Base-by-base conservation (phyloP, 2,113 vertebrate species). In the Sylvia atricapilla region DNA sequence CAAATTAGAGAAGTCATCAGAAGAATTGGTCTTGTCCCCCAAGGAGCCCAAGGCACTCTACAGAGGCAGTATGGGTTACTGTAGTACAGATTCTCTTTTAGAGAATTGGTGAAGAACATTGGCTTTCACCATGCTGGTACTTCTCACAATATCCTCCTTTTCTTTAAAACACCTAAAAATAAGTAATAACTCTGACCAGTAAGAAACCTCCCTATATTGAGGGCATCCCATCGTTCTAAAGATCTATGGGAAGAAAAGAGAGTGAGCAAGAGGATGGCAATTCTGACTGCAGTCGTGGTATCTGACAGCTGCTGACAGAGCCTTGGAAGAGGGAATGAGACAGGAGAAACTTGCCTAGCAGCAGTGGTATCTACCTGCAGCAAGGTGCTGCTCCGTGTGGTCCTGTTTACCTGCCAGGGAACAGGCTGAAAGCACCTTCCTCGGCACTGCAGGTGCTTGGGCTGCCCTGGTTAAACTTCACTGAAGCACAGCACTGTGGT, bases 351-450 rank as follows among this genome's bases (percentile, higher is more conserved):
- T 46, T 85, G 33, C 35, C n/a, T 31, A 24, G 67, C 58, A 74
- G 56, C 52, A 76, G 17, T 15, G 23, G 5, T 28, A 72, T 50
- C 17, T 9, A 37, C 23, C 59, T 76, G n/a, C 62, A 64, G 76
- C 28, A 47, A 68, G 5, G 33, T 52, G 41, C 41, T 2, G 1
- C 21, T 39, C n/a, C 0, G 0, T 23, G 7, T 12, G 33, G n/a
- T 50, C 37, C 72, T 17, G 27, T 60, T 55, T 60, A 33, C 44
- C 68, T 58, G 30, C 21, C 53, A 53, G 70, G 56, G 56, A 90
- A 25, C 19, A 63, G 23, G 20, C 7, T 70, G 74, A 59, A 88
- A 41, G 39, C 39, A 47, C 21, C 27, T 67, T 39, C n/a, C 31
- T 22, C 9, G 0, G 1, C 28, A 8, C 59, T 86, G 31, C 33